A percentile compares a stretch with the other conserved stretches of the same genome.
phyloP scores from a whole-genome alignment of 2,797 vertebrate species.

The Anableps anableps region DNA sequence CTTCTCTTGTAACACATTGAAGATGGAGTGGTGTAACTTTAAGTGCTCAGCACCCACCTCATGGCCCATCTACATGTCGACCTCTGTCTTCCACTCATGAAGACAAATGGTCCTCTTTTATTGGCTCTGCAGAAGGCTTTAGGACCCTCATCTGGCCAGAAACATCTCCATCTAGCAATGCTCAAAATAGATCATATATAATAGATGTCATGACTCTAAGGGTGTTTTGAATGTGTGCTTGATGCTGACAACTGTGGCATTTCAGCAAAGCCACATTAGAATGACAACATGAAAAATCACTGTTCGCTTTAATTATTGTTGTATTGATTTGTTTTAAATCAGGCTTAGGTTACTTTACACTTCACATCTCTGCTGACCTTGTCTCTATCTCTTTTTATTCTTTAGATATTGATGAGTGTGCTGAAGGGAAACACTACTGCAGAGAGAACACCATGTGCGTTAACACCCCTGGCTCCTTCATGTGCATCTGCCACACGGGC shows the following conservation, averaged over 20 bases:
- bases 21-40: conserved; percentile 47
- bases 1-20: conserved; percentile 50
- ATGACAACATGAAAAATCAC: conserved; percentile 2
- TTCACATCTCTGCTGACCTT: conserved; percentile 23
- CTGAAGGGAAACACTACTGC: conserved; percentile 94
- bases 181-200: conserved; percentile 1
- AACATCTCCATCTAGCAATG: conserved; percentile 12
- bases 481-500: conserved; percentile 93
- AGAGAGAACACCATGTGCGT: conserved; percentile 94
- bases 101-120: conserved; percentile 58
- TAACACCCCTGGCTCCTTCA: conserved; percentile 92
- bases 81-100: conserved; percentile 57
- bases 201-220: background rate
- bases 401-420: conserved; percentile 93
- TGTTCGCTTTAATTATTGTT: background rate
- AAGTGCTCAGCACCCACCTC: conserved; percentile 43
- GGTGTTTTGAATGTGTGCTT: background rate
- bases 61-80: conserved; percentile 47
- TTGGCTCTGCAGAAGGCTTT: conserved; percentile 14
- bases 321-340: conserved; percentile 2
- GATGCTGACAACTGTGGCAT: background rate
- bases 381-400: conserved; percentile 13
- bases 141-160: conserved; percentile 14
- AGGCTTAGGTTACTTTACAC: conserved; percentile 4
- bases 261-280: background rate